A percentile compares a stretch with the other conserved stretches of the same genome.
These are phyloP conservation scores for Amphipoea lucens DNA, from an alignment of 2,888 invertebrate genomes.

Conservation along the genomic window DNA sequence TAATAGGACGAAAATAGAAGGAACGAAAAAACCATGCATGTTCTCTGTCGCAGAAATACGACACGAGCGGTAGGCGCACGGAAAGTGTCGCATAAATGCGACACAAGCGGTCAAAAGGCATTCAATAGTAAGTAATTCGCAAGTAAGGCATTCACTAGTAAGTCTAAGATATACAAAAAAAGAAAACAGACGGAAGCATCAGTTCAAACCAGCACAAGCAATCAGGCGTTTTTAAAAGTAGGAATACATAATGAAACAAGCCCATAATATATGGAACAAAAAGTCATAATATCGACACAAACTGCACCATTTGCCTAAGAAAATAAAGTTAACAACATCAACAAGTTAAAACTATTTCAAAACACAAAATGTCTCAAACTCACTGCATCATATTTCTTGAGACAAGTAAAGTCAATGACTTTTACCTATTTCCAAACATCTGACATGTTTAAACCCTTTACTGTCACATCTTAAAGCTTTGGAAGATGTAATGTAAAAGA, in stretches of 20 bases:
- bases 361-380: background rate
- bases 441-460: conserved; percentile 3
- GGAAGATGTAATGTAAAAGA: conserved; percentile 20
- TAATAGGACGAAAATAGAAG: no score
- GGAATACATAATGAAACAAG: background rate
- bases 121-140: no score
- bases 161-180: no score
- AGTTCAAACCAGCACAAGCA: background rate
- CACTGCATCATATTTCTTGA: background rate
- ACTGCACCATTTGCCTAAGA: background rate
- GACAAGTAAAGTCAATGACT: background rate
- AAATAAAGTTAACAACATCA: background rate
- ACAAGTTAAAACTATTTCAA: background rate
- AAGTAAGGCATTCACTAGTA: no score
- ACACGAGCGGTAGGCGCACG: no score
- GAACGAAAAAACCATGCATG: no score
- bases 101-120: no score
- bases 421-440: conserved; percentile 15
- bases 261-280: background rate
- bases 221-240: background rate
- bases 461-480: conserved; percentile 2
- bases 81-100: no score
- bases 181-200: no score
- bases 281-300: background rate
- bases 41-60: no score